Conservation (phyloP, 2,797 vertebrate genomes). For the Halcyon smyrnensis region DNA sequence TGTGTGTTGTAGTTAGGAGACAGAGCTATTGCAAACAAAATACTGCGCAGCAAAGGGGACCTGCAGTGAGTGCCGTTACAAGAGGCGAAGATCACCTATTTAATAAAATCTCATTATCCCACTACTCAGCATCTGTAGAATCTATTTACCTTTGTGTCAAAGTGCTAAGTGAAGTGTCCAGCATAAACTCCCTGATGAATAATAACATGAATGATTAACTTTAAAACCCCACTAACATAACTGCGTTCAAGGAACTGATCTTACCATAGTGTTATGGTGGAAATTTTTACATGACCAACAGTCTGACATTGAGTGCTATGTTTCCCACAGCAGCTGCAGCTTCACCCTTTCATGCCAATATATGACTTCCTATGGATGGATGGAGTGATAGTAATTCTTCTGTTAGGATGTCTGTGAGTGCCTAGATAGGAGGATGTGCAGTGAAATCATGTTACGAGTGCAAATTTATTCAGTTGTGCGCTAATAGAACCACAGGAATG, state of each 20-base stretch:
- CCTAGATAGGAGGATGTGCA: not conserved
- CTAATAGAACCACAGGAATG: not conserved
- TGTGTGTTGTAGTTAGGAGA: not conserved
- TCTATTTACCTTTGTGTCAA: conserved; percentile 23
- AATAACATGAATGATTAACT: conserved; percentile 14
- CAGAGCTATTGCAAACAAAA: not conserved
- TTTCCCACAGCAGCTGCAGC: not conserved
- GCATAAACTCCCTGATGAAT: not conserved
- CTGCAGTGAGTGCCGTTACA: not conserved
- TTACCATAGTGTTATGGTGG: not conserved
- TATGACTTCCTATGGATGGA: not conserved
- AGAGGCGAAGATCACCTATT: not conserved
- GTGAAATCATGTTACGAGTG: not conserved
- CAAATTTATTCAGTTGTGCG: not conserved
- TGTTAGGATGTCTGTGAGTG: not conserved
- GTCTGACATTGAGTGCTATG: not conserved
- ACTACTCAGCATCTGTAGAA: not conserved
- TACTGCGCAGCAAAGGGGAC: not conserved
- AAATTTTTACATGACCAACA: not conserved
- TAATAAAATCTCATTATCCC: conserved; percentile 37
- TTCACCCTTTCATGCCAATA: not conserved
- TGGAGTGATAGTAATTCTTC: not conserved
- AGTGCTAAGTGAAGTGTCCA: conserved; percentile 15
- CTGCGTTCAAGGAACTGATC: not conserved
- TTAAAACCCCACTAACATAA: not conserved